Evolutionary conservation across 2,888 invertebrate species (phyloP), one percentile per base, ranked within the genome.

Genomic region (Cantharis flavilabris): DNA sequence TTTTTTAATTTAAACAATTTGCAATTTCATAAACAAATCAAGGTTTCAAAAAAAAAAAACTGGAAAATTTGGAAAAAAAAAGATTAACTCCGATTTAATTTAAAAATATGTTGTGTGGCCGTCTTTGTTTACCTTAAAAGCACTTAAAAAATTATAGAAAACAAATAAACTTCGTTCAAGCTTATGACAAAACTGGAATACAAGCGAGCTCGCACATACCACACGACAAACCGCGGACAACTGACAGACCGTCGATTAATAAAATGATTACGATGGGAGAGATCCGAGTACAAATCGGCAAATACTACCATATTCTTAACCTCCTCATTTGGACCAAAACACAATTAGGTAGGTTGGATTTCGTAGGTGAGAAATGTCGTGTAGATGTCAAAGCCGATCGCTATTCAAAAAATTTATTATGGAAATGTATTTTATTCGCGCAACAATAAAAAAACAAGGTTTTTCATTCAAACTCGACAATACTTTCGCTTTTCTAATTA

Each of bases 191-290:
- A 49, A 20, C 16, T 62, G 62, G 62, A 33, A 65, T 70, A 63
- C 65, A 76, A 77, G 78, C 75, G 80, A 82, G 81, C 83, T 83
- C 83, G 80, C 81, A 80, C 83, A 73, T 69, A 76, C 64, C 49
- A 26, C 69, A 79, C 84, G 80, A 82, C 84, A 79, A 84, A 81
- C 85, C 82, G 79, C 83, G 84, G 82, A 84, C 84, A 85, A 86
- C 86, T 86, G 84, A 85, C 83, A 83, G 82, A 76, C 82, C 80
- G 76, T 80, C 76, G 79, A 78, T 75, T 75, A 69, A 33, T 73
- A 72, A 73, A 71, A 75, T 62, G 70, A 72, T 71, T 70, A 72
- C 63, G 72, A 64, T 76, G 78, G 78, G 71, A 78, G 71, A 78
- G 78, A 69, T 72, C 62, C 69, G 73, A 76, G 70, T 69, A 23